Base-by-base conservation (phyloP, 2,113 vertebrate genomes). In the Bambusicola thoracicus region DNA sequence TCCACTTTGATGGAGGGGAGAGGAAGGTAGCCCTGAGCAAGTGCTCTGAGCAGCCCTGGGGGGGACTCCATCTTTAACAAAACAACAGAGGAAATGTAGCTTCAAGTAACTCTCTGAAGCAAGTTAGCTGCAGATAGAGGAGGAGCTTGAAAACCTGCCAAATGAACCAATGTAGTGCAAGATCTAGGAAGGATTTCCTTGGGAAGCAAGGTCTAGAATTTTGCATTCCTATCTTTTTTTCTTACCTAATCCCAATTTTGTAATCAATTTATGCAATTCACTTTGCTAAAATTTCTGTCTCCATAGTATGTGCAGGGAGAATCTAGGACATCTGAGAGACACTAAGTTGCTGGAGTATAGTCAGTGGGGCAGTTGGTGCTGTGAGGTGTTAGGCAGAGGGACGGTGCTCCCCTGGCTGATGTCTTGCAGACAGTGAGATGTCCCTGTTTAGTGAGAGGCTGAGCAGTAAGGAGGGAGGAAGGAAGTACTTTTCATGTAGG, bases 11-110 rank as follows among this genome's bases (percentile, higher is more conserved):
- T 90, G 6, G 85, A 82, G 88, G 67, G 70, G 40, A 79, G 84
- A 89, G 63, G 85, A 49, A 88, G 83, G 73, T 83, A 95, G 93
- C 93, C 85, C 83, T 90, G 68, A 93, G 92, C 82, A 78, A 94
- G 56, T 55, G 93, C 96, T 94, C 61, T 51, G 80, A 92, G 96
- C 93, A 84, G 83, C 93, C 96, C 92, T 94, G 61, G 56, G 75
- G n/a, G 96, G 95, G 25, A 88, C 90, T 93, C 83, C 51, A 72
- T 88, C 82, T 87, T 94, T 77, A 88, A 95, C 82, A 93, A 88
- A 96, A 62, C 76, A 94, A 88, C 85, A 69, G 85, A 81, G 56
- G 65, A 90, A 91, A 68, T n/a, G 46, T 70, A 92, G 73, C 82
- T 92, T n/a, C 0, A 0, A 81, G 49, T 63, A 55, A 63, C 18